Conservation (phyloP, 2,888 invertebrate species). For the Ophion costatus region DNA sequence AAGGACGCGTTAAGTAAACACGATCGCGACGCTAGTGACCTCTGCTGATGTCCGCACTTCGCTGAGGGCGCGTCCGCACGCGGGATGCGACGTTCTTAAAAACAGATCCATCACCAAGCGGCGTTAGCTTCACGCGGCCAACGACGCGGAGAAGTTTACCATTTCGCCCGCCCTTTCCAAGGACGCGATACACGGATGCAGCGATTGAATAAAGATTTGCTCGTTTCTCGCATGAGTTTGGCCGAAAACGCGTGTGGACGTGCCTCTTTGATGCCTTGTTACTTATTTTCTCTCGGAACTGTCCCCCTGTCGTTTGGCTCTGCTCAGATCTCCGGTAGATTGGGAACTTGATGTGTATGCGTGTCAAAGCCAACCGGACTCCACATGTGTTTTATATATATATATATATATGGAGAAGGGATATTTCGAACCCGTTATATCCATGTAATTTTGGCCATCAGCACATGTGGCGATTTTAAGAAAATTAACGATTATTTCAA, state of each 20-base stretch:
- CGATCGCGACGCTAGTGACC: constrained; percentile 22
- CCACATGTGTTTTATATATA: not conserved
- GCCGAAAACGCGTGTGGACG: constrained; percentile 8
- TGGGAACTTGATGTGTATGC: not conserved
- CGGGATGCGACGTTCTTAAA: not conserved
- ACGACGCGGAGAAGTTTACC: not conserved
- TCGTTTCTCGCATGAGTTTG: not conserved
- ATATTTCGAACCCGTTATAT: not conserved
- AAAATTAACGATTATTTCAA: not conserved
- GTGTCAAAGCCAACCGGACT: constrained; percentile 17
- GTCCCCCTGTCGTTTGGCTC: not conserved
- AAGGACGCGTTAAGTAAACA: not conserved
- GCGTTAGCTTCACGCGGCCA: not conserved
- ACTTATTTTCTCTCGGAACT: constrained; percentile 14
- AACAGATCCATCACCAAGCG: not conserved
- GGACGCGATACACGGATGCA: not conserved
- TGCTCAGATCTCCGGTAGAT: constrained; percentile 6
- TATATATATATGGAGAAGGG: not conserved
- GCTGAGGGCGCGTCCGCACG: not conserved
- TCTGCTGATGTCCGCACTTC: constrained; percentile 34
- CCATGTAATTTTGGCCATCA: not conserved
- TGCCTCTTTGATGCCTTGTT: not conserved
- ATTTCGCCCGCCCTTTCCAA: not conserved
- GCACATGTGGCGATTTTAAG: not conserved
- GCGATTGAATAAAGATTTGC: not conserved